These are phyloP conservation scores for Rhizoglyphus robini DNA, from an alignment of 1,140 invertebrate genomes.

Conservation along the genomic window DNA sequence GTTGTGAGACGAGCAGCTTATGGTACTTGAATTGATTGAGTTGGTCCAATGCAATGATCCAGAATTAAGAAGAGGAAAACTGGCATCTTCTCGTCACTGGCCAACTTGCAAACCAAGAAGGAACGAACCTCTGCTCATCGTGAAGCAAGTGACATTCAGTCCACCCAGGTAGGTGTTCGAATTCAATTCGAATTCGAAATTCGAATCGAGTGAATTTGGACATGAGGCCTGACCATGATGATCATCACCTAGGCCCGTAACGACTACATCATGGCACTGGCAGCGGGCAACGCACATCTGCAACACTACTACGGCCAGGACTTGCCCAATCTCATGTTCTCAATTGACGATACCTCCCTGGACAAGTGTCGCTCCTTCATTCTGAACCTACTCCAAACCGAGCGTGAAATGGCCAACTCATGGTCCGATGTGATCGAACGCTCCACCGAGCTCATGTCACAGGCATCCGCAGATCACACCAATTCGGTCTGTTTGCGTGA, in stretches of 20 bases:
- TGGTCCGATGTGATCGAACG: constrained; percentile 6
- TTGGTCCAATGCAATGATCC: not conserved
- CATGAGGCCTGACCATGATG: no score
- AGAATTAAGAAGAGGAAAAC: constrained; percentile 22
- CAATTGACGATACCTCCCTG: constrained; percentile 24
- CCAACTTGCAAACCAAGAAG: constrained; percentile 24
- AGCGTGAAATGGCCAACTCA: not conserved
- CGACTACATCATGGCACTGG: constrained; percentile 77
- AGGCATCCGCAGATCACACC: constrained; percentile 20
- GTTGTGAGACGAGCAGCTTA: constrained; percentile 39
- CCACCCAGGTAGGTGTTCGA: constrained; percentile 52
- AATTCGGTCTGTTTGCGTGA: constrained; percentile 20
- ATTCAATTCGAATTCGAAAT: no score
- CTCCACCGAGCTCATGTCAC: not conserved
- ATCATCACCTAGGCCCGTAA: constrained; percentile 51
- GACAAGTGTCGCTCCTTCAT: constrained; percentile 23
- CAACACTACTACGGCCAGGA: constrained; percentile 82
- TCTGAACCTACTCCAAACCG: constrained; percentile 10
- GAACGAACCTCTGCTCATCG: constrained; percentile 46
- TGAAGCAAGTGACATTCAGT: constrained; percentile 82
- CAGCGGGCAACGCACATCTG: constrained; percentile 87
- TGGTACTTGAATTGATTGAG: not conserved
- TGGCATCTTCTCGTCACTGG: constrained; percentile 25
- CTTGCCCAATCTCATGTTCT: constrained; percentile 68
- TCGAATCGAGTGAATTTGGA: no score